These are phyloP conservation scores for Cyanoliseus patagonus DNA, from an alignment of 2,113 vertebrate species.

Conservation along the genomic window DNA sequence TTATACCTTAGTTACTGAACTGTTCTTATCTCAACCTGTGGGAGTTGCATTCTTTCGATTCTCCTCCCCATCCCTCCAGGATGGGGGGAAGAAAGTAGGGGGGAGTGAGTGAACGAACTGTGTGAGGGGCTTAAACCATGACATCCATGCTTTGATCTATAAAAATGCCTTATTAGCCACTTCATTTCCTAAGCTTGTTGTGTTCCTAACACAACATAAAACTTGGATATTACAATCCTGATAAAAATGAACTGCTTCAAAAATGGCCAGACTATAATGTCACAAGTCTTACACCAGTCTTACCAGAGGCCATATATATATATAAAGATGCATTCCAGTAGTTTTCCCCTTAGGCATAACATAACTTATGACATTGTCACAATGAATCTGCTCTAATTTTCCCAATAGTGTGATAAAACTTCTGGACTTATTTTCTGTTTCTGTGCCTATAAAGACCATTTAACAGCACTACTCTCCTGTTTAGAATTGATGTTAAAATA, in stretches of 20 bases:
- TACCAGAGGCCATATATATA: not conserved
- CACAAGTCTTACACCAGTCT: not conserved
- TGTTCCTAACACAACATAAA: not conserved
- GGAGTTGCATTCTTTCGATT: no score
- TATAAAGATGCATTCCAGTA: not conserved
- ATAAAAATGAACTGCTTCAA: not conserved
- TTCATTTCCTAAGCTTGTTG: not conserved
- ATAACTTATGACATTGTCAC: not conserved
- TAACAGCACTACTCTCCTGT: not conserved
- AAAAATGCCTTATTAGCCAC: not conserved
- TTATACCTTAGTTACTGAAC: no score
- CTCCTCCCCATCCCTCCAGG: no score
- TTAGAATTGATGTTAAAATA: not conserved
- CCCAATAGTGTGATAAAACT: not conserved
- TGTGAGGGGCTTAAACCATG: no score
- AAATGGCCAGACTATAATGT: not conserved
- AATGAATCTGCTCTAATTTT: not conserved
- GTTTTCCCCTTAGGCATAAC: not conserved
- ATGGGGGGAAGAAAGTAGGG: no score
- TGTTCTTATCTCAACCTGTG: no score
- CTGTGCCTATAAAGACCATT: not conserved
- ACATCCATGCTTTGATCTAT: not conserved
- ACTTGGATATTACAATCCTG: not conserved
- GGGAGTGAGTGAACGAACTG: no score
- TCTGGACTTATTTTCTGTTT: not conserved